Conservation (phyloP, 2,113 vertebrate genomes). For the Dipodomys ordii region DNA sequence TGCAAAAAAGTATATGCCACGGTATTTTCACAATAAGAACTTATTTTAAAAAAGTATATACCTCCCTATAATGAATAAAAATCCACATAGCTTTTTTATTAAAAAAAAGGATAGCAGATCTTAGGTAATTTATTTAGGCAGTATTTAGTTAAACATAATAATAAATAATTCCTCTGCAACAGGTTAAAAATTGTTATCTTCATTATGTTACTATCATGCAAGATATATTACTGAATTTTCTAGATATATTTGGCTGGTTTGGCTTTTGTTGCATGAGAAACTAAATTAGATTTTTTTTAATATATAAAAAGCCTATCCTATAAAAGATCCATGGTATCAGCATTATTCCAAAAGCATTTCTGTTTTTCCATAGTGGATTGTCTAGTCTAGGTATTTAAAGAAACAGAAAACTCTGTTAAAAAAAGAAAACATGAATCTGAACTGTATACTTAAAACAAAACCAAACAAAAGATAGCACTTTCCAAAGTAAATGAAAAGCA, state of each 20-base stretch:
- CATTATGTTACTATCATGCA: slow-evolving; percentile 1
- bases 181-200: slow-evolving; percentile 29
- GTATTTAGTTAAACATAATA: background rate
- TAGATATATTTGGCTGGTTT: background rate
- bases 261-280: background rate
- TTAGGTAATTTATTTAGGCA: background rate
- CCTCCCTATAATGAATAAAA: background rate
- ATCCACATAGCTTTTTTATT: background rate
- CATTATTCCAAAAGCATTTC: slow-evolving; percentile 41
- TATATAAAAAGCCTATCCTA: background rate
- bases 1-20: background rate
- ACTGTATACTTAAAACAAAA: slow-evolving; percentile 56
- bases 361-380: slow-evolving; percentile 49
- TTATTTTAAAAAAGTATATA: background rate
- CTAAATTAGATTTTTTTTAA: background rate
- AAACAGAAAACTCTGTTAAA: slow-evolving; percentile 67
- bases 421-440: slow-evolving; percentile 59
- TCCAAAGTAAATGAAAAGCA: slow-evolving; percentile 66
- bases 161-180: background rate
- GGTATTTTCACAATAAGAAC: too few species aligned
- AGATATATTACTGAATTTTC: slow-evolving; percentile 30
- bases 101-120: background rate
- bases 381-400: slow-evolving; percentile 32
- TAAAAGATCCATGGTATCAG: background rate
- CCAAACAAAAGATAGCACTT: slow-evolving; percentile 4